Percentiles rank a stretch among this genome's conserved stretches.
These are phyloP conservation scores for Ptychadena robeensis DNA, from an alignment of 2,797 vertebrate species.

Conservation along the genomic window DNA sequence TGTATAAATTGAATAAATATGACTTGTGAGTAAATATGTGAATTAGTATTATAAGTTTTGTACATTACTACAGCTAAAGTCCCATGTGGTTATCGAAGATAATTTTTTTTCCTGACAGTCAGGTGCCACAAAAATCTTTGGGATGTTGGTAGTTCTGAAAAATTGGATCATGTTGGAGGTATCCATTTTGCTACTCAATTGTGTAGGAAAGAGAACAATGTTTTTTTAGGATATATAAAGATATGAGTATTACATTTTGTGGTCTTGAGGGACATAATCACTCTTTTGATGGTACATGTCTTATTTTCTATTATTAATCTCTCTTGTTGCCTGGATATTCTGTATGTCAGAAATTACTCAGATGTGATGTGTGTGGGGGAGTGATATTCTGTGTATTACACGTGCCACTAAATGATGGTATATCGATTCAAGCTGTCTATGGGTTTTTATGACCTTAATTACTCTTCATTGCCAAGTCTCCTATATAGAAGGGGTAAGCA, in stretches of 20 bases:
- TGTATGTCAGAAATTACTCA: constrained; percentile 46
- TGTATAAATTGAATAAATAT: no score
- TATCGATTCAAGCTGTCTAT: constrained; percentile 5
- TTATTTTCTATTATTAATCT: neutral
- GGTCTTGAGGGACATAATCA: neutral
- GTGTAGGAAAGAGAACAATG: no score
- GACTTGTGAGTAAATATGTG: no score
- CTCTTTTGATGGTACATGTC: neutral
- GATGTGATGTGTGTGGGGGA: constrained; percentile 28
- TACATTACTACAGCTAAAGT: no score
- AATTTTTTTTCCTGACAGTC: no score
- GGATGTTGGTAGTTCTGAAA: no score
- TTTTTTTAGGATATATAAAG: no score
- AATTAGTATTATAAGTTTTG: no score
- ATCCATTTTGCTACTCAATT: no score
- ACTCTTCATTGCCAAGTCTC: neutral
- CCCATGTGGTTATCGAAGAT: no score
- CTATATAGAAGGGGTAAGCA: neutral
- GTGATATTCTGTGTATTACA: neutral
- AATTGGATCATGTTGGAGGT: no score
- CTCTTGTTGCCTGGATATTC: constrained; percentile 39
- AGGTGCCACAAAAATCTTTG: no score
- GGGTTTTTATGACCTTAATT: constrained; percentile 19
- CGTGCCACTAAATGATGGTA: constrained; percentile 10
- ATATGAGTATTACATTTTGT: neutral